Conservation (phyloP, 2,888 invertebrate species). For the Tuta absoluta region DNA sequence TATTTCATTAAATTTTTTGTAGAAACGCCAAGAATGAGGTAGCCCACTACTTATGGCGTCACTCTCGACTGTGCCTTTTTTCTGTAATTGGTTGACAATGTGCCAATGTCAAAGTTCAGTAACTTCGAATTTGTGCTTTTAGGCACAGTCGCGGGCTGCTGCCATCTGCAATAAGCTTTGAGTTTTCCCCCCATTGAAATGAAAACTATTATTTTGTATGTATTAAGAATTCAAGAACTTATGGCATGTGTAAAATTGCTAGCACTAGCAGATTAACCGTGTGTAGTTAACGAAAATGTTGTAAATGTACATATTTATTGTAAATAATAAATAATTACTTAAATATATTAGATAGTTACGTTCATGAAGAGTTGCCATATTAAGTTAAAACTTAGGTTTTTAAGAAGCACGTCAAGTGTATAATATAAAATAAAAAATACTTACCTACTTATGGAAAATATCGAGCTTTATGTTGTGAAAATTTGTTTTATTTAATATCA, state of each 20-base stretch:
- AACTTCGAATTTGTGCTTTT: too few species aligned
- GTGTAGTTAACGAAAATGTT: conserved; percentile 37
- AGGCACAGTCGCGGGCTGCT: too few species aligned
- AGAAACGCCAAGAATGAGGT: too few species aligned
- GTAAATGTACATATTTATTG: conserved; percentile 37
- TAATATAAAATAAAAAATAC: conserved; percentile 35
- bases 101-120: too few species aligned
- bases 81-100: too few species aligned
- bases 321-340: conserved; percentile 31
- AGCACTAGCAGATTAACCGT: conserved; percentile 31
- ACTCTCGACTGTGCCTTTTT: too few species aligned
- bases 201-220: too few species aligned
- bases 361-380: conserved; percentile 65
- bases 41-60: too few species aligned
- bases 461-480: conserved; percentile 52
- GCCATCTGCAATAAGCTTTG: too few species aligned
- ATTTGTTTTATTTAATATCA: conserved; percentile 28
- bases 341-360: conserved; percentile 43
- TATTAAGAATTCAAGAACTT: not conserved
- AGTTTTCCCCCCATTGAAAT: too few species aligned
- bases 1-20: too few species aligned
- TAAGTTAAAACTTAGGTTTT: conserved; percentile 45
- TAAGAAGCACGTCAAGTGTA: conserved; percentile 39
- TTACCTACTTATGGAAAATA: conserved; percentile 45
- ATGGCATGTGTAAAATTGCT: not conserved